Conservation (phyloP, 1,140 invertebrate genomes). For the Bombus vancouverensis region DNA sequence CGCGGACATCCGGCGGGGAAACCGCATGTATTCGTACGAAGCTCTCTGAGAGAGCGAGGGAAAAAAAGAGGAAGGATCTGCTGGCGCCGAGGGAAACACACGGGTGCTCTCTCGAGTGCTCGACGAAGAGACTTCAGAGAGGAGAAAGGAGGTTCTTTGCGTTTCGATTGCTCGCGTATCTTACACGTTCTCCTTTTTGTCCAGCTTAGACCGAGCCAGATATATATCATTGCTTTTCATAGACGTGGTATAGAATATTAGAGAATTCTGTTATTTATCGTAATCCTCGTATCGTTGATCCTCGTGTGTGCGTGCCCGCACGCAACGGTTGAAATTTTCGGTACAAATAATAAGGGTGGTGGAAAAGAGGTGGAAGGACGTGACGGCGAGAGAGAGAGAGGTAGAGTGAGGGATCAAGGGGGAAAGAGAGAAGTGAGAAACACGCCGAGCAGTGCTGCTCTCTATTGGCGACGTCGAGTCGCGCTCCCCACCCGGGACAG, state of each 20-base stretch:
- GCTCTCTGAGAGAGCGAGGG: conserved; percentile 53
- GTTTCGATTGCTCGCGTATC: conserved; percentile 30
- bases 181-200: conserved; percentile 35
- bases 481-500: conserved; percentile 68
- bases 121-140: conserved; percentile 6
- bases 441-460: conserved; percentile 70
- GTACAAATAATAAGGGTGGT: conserved; percentile 64
- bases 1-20: conserved; percentile 57
- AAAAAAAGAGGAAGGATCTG: conserved; percentile 44
- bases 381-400: conserved; percentile 25
- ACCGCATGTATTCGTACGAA: conserved; percentile 48
- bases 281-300: neutral
- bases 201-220: neutral
- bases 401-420: conserved; percentile 25
- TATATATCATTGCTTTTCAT: neutral
- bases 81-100: conserved; percentile 37
- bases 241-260: neutral
- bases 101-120: conserved; percentile 27
- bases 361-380: conserved; percentile 51
- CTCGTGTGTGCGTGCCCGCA: conserved; percentile 31
- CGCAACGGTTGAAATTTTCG: conserved; percentile 70
- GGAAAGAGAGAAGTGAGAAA: conserved; percentile 49
- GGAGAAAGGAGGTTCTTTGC: conserved; percentile 42
- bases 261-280: neutral
- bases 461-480: conserved; percentile 71